phyloP scores from a whole-genome alignment of 1,140 invertebrate species.

The Drosophila suzukii region DNA sequence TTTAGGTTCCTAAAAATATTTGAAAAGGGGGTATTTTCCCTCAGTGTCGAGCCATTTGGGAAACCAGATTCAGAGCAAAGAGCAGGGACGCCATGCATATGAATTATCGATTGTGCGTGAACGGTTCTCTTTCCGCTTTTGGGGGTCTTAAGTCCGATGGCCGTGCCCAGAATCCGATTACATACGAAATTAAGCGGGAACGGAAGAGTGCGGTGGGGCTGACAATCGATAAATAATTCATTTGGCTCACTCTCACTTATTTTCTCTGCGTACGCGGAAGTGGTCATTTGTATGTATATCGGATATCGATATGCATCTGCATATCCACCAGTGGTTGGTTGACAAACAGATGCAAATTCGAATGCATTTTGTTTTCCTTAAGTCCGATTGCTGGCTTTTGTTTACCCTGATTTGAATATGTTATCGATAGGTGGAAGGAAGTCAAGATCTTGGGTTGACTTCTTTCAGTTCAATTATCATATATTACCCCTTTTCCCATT shows the following conservation, averaged over 20 bases:
- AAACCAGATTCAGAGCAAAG: conserved; percentile 16
- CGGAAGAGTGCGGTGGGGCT: conserved; percentile 25
- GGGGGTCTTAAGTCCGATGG: conserved; percentile 51
- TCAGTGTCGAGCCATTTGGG: conserved; percentile 1
- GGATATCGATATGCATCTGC: conserved; percentile 65
- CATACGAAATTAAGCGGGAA: conserved; percentile 66
- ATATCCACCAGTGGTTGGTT: conserved; percentile 4
- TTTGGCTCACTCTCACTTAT: conserved; percentile 35
- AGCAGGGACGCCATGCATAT: conserved; percentile 53
- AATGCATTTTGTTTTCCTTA: conserved; percentile 17
- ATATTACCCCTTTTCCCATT: background rate
- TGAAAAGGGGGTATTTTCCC: background rate
- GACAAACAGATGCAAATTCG: conserved; percentile 37
- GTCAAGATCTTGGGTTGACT: background rate
- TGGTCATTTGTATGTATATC: conserved; percentile 69
- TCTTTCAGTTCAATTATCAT: background rate
- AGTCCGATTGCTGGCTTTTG: conserved; percentile 6
- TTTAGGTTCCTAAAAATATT: background rate
- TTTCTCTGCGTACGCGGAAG: conserved; percentile 56
- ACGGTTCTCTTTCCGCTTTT: conserved; percentile 21
- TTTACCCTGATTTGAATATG: conserved; percentile 16
- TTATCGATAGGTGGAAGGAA: conserved; percentile 9
- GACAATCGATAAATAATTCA: conserved; percentile 72
- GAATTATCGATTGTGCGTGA: conserved; percentile 80
- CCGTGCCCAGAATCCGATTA: conserved; percentile 64